A percentile compares a stretch with the other conserved stretches of the same genome.
These are phyloP conservation scores for Triplophysa rosa DNA, from an alignment of 2,113 vertebrate species.

Conservation along the genomic window DNA sequence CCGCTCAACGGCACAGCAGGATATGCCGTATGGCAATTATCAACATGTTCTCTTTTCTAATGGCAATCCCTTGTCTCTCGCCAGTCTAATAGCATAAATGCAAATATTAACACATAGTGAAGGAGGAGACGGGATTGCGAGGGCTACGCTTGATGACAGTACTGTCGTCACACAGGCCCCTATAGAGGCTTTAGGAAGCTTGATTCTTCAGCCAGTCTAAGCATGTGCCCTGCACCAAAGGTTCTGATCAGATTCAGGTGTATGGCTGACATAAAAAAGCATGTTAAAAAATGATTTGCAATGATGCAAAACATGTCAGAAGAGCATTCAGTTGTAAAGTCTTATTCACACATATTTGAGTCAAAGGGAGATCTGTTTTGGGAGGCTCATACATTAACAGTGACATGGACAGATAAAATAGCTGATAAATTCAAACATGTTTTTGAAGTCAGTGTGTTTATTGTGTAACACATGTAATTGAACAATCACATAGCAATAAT, in stretches of 20 bases:
- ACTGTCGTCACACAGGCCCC: not conserved
- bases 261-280: constrained; percentile 10
- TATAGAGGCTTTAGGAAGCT: constrained; percentile 14
- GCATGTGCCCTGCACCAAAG: not conserved
- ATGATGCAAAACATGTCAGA: not conserved
- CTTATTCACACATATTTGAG: constrained; percentile 37
- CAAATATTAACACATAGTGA: constrained; percentile 58
- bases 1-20: constrained; percentile 65
- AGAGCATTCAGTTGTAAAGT: constrained; percentile 4
- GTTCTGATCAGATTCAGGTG: not conserved
- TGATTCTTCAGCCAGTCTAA: constrained; percentile 22
- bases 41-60: constrained; percentile 69
- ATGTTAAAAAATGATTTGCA: not conserved
- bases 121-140: constrained; percentile 57
- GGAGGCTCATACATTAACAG: not conserved
- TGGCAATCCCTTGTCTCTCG: constrained; percentile 58
- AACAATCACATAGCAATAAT: not conserved
- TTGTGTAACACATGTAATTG: not conserved
- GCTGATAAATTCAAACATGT: not conserved
- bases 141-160: constrained; percentile 16
- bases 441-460: not conserved
- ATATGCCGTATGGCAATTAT: constrained; percentile 73
- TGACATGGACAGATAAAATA: not conserved
- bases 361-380: constrained; percentile 27
- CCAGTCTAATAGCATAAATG: constrained; percentile 64